Evolutionary conservation across 2,888 invertebrate genomes (phyloP), one percentile per base, ranked within the genome.

Genomic region (Anodontia alba): DNA sequence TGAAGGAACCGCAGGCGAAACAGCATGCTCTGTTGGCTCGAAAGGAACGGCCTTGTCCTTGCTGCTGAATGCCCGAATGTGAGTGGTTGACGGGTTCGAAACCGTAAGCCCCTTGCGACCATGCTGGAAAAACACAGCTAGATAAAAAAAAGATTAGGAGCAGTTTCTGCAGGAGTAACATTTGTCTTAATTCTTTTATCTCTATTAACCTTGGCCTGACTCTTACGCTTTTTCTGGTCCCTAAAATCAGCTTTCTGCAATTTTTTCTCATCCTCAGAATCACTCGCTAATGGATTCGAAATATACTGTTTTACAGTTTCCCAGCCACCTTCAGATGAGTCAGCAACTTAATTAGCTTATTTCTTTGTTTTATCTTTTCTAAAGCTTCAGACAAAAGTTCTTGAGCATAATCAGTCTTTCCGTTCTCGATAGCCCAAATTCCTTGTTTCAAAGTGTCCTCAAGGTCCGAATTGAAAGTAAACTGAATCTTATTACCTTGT

Each of bases 301-400:
- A 38, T 42, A 57, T 84, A 80, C 31, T 76, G 57, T 8, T 43
- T 43, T 0, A 77, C 80, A 0, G 62, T 62, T 33, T 78, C 62
- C 62, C 31, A 62, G 10, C 62, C 62, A 3, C 31, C 62, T 33
- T 62, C 33, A 33, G 33, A 33, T 3, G 23, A n/a, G 20, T 62
- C 62, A 8, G 62, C 62, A 62, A 62, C 33, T 20, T 20, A 17
- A 62, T 62, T 3, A 17, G 33, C 20, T 62, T 33, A 62, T 62
- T 62, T 62, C 62, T 31, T 20, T 31, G 12, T 33, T 62, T 62
- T 5, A 62, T 26, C 33, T 62, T 33, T 8, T 10, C 20, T 1
- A 3, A 1, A 7, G 10, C 74, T 7, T 82, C 71, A 75, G 67
- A 76, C 2, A 75, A 54, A 0, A 70, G 66, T 29, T 77, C 68